phyloP scores from a whole-genome alignment of 2,888 invertebrate species.

The Automeris io region DNA sequence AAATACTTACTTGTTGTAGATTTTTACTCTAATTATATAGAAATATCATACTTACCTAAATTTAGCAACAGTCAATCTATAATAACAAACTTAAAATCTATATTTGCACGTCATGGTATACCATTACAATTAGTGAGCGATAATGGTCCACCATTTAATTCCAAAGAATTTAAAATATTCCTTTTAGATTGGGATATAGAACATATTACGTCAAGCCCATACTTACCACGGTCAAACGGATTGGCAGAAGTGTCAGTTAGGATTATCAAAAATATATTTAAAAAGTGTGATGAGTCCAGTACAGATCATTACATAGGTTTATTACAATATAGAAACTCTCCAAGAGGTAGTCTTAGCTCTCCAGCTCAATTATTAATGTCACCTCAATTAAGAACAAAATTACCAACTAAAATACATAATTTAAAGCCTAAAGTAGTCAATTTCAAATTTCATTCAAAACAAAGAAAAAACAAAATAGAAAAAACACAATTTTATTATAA shows the following conservation, averaged over 20 bases:
- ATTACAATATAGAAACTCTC: conserved; percentile 7
- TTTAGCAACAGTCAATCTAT: conserved; percentile 5
- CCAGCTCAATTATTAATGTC: conserved; percentile 8
- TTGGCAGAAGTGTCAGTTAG: conserved; percentile 13
- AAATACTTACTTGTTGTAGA: conserved; percentile 18
- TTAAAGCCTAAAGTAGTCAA: not conserved
- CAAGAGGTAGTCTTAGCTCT: conserved; percentile 3
- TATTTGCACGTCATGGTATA: conserved; percentile 17
- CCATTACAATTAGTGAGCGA: conserved; percentile 14
- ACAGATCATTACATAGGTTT: conserved; percentile 6
- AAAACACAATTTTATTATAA: not conserved
- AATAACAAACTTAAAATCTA: conserved; percentile 14
- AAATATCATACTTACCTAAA: conserved; percentile 4
- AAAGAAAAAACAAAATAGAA: not conserved
- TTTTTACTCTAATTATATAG: conserved; percentile 17
- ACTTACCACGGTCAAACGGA: conserved; percentile 16
- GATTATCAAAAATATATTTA: conserved; percentile 16
- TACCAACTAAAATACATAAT: not conserved
- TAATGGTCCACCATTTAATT: conserved; percentile 15
- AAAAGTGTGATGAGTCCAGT: conserved; percentile 10
- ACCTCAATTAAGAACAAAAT: not conserved
- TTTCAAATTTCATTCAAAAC: not conserved
- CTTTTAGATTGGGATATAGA: conserved; percentile 10
- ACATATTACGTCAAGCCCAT: conserved; percentile 16
- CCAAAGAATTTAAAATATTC: conserved; percentile 11